Base-by-base conservation (phyloP, 2,888 invertebrate species). In the Lepidochitona cinerea region DNA sequence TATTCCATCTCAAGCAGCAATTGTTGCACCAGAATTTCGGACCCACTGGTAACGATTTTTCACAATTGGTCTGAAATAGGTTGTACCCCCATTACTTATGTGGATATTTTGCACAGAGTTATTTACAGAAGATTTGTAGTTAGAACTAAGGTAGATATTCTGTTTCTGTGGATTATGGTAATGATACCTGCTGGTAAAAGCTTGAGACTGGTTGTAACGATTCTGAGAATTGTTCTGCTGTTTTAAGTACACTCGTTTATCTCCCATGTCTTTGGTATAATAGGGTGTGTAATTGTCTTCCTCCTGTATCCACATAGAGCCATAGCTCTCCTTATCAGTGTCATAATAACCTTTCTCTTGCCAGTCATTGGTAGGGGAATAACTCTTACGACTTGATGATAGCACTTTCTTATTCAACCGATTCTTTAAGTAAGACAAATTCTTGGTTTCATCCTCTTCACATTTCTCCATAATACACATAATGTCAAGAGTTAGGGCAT, bases 1-100 rank as follows among this genome's bases (percentile, higher is more conserved):
- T n/a, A n/a, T n/a, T n/a, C n/a, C n/a, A n/a, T n/a, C n/a, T 59
- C 26, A 59, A 29, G 59, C 59, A 26, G 59, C 59, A 32, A 59
- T 59, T 23, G 59, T 59, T 1, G 59, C 29, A 59, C 59, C 29
- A 2, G 59, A 23, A 26, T 23, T 29, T 14, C 59, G 59, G 32
- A 59, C 59, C 59, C 59, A 59, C 26, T 59, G 59, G 32, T 59
- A 59, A 4, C 59, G 59, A 9, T 59, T 59, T 32, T 59, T 59
- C 23, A 59, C 59, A 32, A 59, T 59, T 1, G 59, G 59, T 59
- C 59, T 23, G 59, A 29, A 59, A 26, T 59, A 59, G 4, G 59
- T 59, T 1, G 59, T 59, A 14, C 59, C 59, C 12, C 32, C 59
- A 59, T 32, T 59, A 26, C 59, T 59, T 14, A 29, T 26, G 2